phyloP scores from a whole-genome alignment of 2,888 invertebrate species.

The Thysanoteuthis rhombus region DNA sequence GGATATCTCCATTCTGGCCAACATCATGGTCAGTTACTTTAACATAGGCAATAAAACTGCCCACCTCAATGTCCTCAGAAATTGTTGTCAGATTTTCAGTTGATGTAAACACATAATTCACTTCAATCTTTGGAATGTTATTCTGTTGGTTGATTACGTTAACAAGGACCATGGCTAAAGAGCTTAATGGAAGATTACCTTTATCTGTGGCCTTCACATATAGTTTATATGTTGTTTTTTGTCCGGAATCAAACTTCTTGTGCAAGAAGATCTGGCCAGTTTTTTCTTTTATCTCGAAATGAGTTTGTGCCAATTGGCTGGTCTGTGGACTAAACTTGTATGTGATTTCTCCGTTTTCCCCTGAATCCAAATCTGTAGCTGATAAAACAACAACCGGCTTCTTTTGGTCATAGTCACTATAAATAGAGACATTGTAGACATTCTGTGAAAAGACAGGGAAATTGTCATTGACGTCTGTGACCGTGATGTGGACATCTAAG shows the following conservation, averaged over 20 bases:
- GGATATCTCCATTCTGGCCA: neutral
- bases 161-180: neutral
- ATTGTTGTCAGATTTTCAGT: neutral
- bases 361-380: neutral
- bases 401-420: neutral
- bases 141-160: neutral
- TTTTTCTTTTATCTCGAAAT: neutral
- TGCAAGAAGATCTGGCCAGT: neutral
- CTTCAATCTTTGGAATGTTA: neutral
- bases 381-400: neutral
- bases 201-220: neutral
- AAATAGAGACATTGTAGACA: neutral
- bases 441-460: neutral
- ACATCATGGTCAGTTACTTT: neutral
- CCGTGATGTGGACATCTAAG: neutral
- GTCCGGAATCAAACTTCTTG: neutral
- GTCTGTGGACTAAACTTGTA: neutral
- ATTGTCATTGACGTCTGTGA: neutral
- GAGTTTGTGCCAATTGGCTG: neutral
- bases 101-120: neutral
- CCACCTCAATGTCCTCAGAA: neutral
- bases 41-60: neutral
- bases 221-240: neutral
- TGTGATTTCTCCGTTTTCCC: neutral
- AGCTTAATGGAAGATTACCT: neutral